These are phyloP conservation scores for Anticlea derivata DNA, from an alignment of 2,888 invertebrate species.

Conservation along the genomic window DNA sequence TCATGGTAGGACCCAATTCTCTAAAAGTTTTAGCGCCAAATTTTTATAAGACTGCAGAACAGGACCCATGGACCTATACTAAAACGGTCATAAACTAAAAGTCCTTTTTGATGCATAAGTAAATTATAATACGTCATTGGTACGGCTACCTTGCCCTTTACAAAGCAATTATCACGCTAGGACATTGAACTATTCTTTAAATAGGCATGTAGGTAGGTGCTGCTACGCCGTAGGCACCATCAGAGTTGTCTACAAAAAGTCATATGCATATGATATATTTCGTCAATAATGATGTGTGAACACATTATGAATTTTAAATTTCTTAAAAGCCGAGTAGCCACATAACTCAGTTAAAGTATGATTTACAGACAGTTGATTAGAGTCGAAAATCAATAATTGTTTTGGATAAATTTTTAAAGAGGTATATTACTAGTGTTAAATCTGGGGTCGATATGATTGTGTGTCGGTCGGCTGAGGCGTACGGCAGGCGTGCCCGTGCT, in stretches of 20 bases:
- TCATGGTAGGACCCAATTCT: too few species aligned
- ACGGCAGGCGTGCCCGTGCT: slow-evolving; percentile 75
- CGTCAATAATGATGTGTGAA: not conserved
- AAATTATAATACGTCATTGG: not conserved
- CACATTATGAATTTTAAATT: too few species aligned
- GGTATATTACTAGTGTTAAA: slow-evolving; percentile 48
- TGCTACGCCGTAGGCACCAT: not conserved
- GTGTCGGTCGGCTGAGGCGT: slow-evolving; percentile 64
- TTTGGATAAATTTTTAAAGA: slow-evolving; percentile 35
- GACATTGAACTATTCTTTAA: slow-evolving; percentile 2
- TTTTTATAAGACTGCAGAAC: too few species aligned
- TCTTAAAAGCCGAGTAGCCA: too few species aligned
- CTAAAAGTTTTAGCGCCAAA: too few species aligned
- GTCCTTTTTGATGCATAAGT: too few species aligned
- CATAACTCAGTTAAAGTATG: too few species aligned
- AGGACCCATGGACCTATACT: too few species aligned
- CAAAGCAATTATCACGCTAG: not conserved
- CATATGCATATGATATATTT: too few species aligned
- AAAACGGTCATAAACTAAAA: too few species aligned
- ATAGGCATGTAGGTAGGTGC: not conserved
- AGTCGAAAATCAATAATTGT: slow-evolving; percentile 1
- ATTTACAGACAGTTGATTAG: too few species aligned
- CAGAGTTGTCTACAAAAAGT: not conserved
- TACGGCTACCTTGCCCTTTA: slow-evolving; percentile 6
- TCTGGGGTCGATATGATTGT: slow-evolving; percentile 72